phyloP scores from a whole-genome alignment of 2,888 invertebrate species.

The Drosophila gaucha region DNA sequence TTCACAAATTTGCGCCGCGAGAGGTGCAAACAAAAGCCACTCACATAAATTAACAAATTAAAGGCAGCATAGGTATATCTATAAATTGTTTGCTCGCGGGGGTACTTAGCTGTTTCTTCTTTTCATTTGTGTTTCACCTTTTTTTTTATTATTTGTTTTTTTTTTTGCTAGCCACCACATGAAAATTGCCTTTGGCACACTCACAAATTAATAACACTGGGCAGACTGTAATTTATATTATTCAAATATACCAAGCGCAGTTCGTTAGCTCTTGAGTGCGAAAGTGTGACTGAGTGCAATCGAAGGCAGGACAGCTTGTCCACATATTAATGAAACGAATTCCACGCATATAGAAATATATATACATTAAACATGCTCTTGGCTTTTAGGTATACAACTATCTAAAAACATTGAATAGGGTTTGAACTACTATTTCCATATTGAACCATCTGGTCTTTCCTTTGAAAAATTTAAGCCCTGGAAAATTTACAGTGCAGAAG shows the following conservation, averaged over 20 bases:
- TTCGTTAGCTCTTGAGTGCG: neutral
- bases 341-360: too few species aligned
- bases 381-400: too few species aligned
- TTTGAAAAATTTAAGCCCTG: too few species aligned
- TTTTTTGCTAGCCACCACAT: constrained; percentile 26
- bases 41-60: constrained; percentile 68
- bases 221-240: neutral
- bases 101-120: constrained; percentile 30
- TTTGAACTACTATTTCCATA: too few species aligned
- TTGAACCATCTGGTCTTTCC: too few species aligned
- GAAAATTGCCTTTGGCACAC: constrained; percentile 73
- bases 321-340: too few species aligned
- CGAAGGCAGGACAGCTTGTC: too few species aligned
- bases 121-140: constrained; percentile 12
- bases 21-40: constrained; percentile 53
- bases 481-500: too few species aligned
- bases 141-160: neutral
- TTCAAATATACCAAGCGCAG: neutral
- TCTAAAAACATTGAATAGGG: too few species aligned
- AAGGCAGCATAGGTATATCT: constrained; percentile 26
- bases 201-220: constrained; percentile 28
- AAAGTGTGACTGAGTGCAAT: neutral
- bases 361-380: too few species aligned
- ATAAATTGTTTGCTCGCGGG: constrained; percentile 37
- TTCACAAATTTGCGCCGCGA: constrained; percentile 32